Evolutionary conservation across 2,797 vertebrate genomes (phyloP).

Genomic region (Poeciliopsis turneri): DNA sequence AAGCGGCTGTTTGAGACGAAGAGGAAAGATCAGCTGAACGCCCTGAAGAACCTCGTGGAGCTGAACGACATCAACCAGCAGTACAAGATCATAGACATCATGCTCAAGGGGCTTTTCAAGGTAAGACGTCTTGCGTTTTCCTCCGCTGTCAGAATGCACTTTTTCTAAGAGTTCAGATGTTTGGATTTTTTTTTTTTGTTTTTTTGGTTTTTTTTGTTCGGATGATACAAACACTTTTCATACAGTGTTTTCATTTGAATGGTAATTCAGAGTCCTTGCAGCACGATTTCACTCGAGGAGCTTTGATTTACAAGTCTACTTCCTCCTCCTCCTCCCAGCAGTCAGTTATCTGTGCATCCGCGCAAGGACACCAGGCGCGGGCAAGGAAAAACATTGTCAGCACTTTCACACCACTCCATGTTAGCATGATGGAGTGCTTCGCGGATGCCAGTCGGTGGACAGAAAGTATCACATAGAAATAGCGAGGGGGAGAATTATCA

Average conservation of each 20-base stretch:
- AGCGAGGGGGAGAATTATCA: not conserved
- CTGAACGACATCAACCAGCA: constrained; percentile 97
- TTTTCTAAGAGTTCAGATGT: constrained; percentile 9
- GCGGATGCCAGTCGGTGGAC: not conserved
- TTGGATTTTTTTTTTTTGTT: too few species aligned
- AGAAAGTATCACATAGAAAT: constrained; percentile 12
- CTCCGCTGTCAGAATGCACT: not conserved
- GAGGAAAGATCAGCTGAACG: constrained; percentile 94
- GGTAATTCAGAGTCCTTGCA: constrained; percentile 31
- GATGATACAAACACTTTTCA: constrained; percentile 34
- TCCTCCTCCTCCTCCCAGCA: constrained; percentile 18
- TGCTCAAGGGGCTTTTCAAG: constrained; percentile 99
- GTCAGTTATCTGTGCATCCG: constrained; percentile 40
- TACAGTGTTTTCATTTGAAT: constrained; percentile 37
- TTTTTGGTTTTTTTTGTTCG: not conserved
- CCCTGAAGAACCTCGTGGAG: constrained; percentile 95
- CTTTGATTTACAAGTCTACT: constrained; percentile 28
- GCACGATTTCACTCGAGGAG: not conserved
- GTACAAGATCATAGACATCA: constrained; percentile 99
- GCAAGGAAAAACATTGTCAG: constrained; percentile 54
- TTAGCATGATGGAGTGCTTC: constrained; percentile 4
- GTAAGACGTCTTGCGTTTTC: constrained; percentile 55
- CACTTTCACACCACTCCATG: constrained; percentile 27
- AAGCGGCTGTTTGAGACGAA: constrained; percentile 98
- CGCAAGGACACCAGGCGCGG: constrained; percentile 53